phyloP scores from a whole-genome alignment of 1,140 invertebrate species.

The Ectropis grisescens region DNA sequence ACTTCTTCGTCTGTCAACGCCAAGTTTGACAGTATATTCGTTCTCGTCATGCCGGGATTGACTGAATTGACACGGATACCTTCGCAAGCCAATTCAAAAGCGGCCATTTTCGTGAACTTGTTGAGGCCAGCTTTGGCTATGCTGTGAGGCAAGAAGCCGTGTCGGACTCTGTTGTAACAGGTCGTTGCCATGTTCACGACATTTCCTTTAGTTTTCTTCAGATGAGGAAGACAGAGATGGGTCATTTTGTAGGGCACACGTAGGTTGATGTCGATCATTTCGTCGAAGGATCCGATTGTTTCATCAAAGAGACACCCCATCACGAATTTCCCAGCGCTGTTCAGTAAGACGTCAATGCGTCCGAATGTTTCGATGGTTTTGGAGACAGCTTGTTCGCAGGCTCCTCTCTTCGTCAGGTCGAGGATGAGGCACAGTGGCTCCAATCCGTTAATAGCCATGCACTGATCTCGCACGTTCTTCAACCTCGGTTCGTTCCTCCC shows the following conservation, averaged over 20 bases:
- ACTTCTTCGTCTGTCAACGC: slow-evolving; percentile 73
- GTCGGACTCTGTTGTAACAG: slow-evolving; percentile 8
- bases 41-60: slow-evolving; percentile 73
- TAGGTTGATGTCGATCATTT: slow-evolving; percentile 79
- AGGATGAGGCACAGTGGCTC: slow-evolving; percentile 54
- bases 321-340: slow-evolving; percentile 81
- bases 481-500: slow-evolving; percentile 80
- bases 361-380: slow-evolving; percentile 71
- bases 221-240: slow-evolving; percentile 78
- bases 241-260: slow-evolving; percentile 79
- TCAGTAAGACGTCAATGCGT: slow-evolving; percentile 76
- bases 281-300: slow-evolving; percentile 77
- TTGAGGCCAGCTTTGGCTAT: slow-evolving; percentile 61
- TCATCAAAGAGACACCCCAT: slow-evolving; percentile 79
- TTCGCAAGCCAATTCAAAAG: slow-evolving; percentile 63
- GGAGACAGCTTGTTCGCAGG: slow-evolving; percentile 72
- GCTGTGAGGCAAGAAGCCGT: slow-evolving; percentile 15
- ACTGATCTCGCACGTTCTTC: slow-evolving; percentile 71
- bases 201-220: slow-evolving; percentile 69
- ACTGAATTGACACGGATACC: slow-evolving; percentile 77
- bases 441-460: slow-evolving; percentile 62
- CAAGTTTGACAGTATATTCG: slow-evolving; percentile 71
- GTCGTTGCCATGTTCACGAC: slow-evolving; percentile 18
- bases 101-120: slow-evolving; percentile 77
- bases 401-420: slow-evolving; percentile 75